Percentiles rank a stretch among this genome's conserved stretches.
Conservation (phyloP, 53 echinoderm and acorn worm species). For the Mesocentrotus franciscanus region DNA sequence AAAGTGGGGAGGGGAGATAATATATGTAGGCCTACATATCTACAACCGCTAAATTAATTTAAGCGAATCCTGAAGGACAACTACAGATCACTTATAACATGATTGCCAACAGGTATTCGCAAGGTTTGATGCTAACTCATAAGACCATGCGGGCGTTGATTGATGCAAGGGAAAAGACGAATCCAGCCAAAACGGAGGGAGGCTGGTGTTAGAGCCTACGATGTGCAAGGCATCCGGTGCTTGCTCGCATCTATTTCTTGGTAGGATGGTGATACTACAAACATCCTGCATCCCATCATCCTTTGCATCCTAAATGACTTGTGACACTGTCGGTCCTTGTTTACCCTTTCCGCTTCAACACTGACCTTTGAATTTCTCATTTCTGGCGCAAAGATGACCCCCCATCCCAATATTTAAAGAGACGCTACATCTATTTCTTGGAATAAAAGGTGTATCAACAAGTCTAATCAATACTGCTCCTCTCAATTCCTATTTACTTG, state of each 20-base stretch:
- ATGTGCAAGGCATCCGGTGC: slow-evolving; percentile 44
- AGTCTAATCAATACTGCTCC: not conserved
- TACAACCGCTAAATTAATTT: not conserved
- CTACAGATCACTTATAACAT: not conserved
- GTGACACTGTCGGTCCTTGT: slow-evolving; percentile 65
- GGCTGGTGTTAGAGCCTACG: not conserved
- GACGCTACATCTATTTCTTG: not conserved
- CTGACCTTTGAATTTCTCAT: slow-evolving; percentile 59
- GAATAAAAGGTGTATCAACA: not conserved
- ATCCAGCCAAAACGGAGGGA: too few relatives aligned
- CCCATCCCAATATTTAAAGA: not conserved
- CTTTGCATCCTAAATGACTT: slow-evolving; percentile 53
- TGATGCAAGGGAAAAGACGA: too few relatives aligned
- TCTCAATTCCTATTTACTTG: not conserved
- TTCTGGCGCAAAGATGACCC: not conserved
- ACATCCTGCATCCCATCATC: slow-evolving; percentile 63
- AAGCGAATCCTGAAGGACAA: not conserved
- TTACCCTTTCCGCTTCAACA: slow-evolving; percentile 30
- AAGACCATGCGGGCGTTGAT: too few relatives aligned
- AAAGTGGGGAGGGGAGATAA: not conserved
- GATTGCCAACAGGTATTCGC: too few relatives aligned
- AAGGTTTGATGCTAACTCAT: too few relatives aligned
- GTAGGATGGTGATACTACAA: slow-evolving; percentile 52
- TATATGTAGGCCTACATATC: not conserved
- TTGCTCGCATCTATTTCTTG: slow-evolving; percentile 50